These are phyloP conservation scores for Spongilla lacustris DNA, from an alignment of 37 sponge, comb jelly and placozoan species.

Conservation along the genomic window DNA sequence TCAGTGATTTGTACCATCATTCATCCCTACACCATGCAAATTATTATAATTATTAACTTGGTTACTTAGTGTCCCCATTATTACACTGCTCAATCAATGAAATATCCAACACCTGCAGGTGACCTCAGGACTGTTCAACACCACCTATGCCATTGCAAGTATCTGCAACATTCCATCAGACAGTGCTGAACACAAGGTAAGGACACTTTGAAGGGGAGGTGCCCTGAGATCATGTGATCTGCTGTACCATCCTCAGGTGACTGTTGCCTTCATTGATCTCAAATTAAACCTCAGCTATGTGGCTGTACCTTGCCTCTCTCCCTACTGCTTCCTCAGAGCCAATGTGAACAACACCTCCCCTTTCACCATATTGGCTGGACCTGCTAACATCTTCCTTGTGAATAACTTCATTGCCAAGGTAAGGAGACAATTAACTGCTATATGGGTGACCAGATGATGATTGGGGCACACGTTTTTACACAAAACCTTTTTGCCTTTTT, in stretches of 20 bases:
- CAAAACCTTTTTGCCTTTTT: no score
- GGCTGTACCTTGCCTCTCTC: slow-evolving; percentile 54
- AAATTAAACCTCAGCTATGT: slow-evolving; percentile 40
- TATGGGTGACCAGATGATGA: no score
- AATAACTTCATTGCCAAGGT: slow-evolving; percentile 73
- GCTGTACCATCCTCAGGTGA: slow-evolving; percentile 22
- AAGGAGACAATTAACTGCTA: no score
- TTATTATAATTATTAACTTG: no score
- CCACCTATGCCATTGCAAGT: slow-evolving; percentile 52
- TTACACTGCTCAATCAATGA: no score
- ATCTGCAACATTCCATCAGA: slow-evolving; percentile 55
- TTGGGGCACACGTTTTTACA: no score
- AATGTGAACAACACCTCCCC: slow-evolving; percentile 56
- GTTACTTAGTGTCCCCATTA: no score
- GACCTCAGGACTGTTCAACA: slow-evolving; percentile 37
- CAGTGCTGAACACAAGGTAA: slow-evolving; percentile 59
- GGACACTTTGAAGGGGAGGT: background rate
- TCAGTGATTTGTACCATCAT: no score
- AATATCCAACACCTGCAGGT: slow-evolving; percentile 9
- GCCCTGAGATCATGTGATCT: background rate
- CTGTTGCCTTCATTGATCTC: slow-evolving; percentile 55
- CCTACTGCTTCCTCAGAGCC: slow-evolving; percentile 64
- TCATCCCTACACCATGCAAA: no score
- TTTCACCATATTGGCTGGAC: slow-evolving; percentile 67
- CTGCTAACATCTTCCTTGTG: slow-evolving; percentile 66